phyloP scores from a whole-genome alignment of 2,888 invertebrate genomes.

The Neoascia interrupta region DNA sequence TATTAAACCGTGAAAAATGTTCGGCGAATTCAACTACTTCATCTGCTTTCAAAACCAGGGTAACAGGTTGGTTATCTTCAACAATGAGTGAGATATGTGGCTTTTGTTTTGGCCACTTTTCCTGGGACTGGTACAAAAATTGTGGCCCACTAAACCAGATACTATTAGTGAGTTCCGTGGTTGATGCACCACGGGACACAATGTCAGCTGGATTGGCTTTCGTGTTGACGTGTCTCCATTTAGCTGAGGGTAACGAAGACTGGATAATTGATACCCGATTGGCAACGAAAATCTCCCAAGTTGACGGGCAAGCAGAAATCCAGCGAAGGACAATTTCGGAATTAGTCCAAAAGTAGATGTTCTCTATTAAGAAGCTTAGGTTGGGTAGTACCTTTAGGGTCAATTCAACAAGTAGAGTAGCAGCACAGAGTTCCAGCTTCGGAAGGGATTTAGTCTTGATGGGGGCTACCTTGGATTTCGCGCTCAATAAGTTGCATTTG shows the following conservation, averaged over 20 bases:
- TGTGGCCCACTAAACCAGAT: neutral
- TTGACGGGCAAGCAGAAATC: neutral
- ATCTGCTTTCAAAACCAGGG: neutral
- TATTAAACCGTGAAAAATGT: no score
- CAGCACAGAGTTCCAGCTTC: constrained; percentile 72
- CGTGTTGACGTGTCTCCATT: constrained; percentile 2
- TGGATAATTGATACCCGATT: constrained; percentile 8
- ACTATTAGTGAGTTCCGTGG: neutral
- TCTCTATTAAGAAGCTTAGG: constrained; percentile 15
- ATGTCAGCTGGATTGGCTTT: constrained; percentile 8
- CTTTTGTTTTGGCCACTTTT: constrained; percentile 9
- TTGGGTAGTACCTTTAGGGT: constrained; percentile 28
- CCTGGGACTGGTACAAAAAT: neutral
- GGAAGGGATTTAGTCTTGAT: constrained; percentile 70
- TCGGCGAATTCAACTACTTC: no score
- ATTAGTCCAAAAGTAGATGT: constrained; percentile 64
- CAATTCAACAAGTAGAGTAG: constrained; percentile 70
- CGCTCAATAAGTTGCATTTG: constrained; percentile 1
- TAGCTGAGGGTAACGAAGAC: neutral
- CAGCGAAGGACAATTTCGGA: constrained; percentile 31
- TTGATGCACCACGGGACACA: neutral
- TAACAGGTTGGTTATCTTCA: neutral
- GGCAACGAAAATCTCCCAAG: constrained; percentile 10
- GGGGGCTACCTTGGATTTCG: constrained; percentile 49
- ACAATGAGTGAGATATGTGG: no score